phyloP scores from a whole-genome alignment of 2,888 invertebrate species.

The Meiosimyza decipiens region DNA sequence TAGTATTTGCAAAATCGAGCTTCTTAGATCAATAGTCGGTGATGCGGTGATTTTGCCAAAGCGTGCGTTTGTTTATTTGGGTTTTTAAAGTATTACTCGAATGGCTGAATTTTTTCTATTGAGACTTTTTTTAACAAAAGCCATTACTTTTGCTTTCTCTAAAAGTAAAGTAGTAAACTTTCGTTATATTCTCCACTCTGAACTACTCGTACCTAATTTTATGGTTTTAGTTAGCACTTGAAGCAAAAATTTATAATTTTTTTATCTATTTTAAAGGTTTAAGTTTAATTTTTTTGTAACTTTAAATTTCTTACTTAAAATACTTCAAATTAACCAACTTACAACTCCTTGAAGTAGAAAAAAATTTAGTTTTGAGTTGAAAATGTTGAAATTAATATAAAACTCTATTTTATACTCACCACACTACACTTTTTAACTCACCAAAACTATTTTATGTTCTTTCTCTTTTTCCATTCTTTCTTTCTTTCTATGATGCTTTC shows the following conservation, averaged over 20 bases:
- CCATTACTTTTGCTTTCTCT: background rate
- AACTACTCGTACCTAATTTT: background rate
- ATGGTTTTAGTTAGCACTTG: slow-evolving; percentile 10
- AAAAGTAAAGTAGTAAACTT: background rate
- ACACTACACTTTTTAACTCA: slow-evolving; percentile 44
- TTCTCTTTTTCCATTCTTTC: slow-evolving; percentile 31
- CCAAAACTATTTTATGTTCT: slow-evolving; percentile 39
- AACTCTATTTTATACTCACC: slow-evolving; percentile 58
- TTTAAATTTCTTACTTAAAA: slow-evolving; percentile 16
- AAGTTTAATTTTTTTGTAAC: slow-evolving; percentile 19
- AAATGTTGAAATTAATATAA: slow-evolving; percentile 56
- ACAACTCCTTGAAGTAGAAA: slow-evolving; percentile 23
- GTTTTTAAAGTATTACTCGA: too few relatives aligned
- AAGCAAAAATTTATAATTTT: background rate
- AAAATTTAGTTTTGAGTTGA: slow-evolving; percentile 35
- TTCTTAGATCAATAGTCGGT: too few relatives aligned
- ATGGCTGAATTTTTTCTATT: background rate
- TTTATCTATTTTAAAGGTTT: background rate
- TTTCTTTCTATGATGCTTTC: slow-evolving; percentile 35
- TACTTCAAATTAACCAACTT: slow-evolving; percentile 43
- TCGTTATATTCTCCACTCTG: background rate
- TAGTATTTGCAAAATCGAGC: too few relatives aligned
- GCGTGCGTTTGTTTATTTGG: too few relatives aligned
- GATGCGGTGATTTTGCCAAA: too few relatives aligned
- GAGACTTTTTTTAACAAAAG: background rate